phyloP scores from a whole-genome alignment of 2,113 vertebrate species.

The Canis aureus region DNA sequence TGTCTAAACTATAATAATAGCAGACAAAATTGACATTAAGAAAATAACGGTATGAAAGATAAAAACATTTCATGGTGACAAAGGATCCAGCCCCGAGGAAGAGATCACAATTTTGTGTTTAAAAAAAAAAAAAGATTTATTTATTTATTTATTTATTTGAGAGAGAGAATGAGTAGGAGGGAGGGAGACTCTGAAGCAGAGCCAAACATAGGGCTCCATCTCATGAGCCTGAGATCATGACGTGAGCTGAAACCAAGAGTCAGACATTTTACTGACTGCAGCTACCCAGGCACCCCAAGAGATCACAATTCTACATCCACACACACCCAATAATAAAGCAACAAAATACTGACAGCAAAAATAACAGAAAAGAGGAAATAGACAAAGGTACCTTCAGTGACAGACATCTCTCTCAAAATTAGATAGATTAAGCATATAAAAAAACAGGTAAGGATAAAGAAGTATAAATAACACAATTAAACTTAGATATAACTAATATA shows the following conservation, averaged over 20 bases:
- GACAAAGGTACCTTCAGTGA: neutral
- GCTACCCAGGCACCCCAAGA: neutral
- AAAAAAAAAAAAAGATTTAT: neutral
- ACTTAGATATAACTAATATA: neutral
- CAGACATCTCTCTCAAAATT: neutral
- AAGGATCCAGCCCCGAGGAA: neutral
- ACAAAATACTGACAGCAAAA: slow-evolving; percentile 15
- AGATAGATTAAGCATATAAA: neutral
- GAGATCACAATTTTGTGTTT: neutral
- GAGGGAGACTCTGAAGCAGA: neutral
- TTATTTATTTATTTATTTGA: neutral
- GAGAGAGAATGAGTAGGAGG: neutral
- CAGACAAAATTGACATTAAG: slow-evolving; percentile 39
- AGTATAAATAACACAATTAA: neutral
- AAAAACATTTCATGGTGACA: neutral
- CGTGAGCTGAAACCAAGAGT: neutral
- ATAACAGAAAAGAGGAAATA: neutral
- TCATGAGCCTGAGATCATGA: neutral
- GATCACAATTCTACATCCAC: neutral
- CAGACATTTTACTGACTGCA: neutral
- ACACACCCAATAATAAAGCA: neutral
- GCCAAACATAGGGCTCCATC: neutral
- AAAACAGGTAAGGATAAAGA: neutral
- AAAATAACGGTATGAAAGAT: neutral
- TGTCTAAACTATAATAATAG: slow-evolving; percentile 4